phyloP scores from a whole-genome alignment of 2,797 vertebrate genomes.

The Astyanax mexicanus region DNA sequence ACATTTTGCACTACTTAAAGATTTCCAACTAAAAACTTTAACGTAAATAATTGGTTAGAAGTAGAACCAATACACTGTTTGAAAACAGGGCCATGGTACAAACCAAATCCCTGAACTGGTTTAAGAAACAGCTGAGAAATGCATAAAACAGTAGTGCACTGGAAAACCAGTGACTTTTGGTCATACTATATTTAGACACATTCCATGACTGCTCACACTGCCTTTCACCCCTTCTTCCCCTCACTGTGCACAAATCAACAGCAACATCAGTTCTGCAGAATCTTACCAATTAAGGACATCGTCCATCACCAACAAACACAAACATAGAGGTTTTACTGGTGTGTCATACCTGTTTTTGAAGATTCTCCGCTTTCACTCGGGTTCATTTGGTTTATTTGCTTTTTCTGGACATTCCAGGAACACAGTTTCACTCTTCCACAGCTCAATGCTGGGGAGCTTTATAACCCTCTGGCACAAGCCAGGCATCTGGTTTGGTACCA shows the following conservation, averaged over 20 bases:
- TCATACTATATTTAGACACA: slow-evolving; percentile 44
- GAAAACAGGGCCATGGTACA: not conserved
- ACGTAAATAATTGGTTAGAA: not conserved
- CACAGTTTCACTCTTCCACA: too few species aligned
- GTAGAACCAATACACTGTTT: slow-evolving; percentile 1
- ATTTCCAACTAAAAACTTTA: not conserved
- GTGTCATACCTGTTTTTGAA: not conserved
- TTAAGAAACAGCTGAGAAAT: not conserved
- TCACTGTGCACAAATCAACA: not conserved
- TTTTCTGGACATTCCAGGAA: not conserved
- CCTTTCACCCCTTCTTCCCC: slow-evolving; percentile 15
- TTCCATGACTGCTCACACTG: slow-evolving; percentile 26
- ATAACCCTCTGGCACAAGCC: too few species aligned
- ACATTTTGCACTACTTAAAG: not conserved
- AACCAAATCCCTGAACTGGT: not conserved
- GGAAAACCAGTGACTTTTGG: slow-evolving; percentile 11
- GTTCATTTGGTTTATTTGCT: not conserved
- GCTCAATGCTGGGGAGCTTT: too few species aligned
- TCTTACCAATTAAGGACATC: not conserved
- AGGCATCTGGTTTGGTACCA: too few species aligned
- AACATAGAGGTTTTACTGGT: not conserved
- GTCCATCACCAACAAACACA: not conserved
- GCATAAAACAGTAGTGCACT: not conserved
- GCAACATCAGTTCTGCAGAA: slow-evolving; percentile 1
- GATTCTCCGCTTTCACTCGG: not conserved